These are phyloP conservation scores for Phodopus roborovskii DNA, from an alignment of 2,113 vertebrate genomes.

Conservation along the genomic window DNA sequence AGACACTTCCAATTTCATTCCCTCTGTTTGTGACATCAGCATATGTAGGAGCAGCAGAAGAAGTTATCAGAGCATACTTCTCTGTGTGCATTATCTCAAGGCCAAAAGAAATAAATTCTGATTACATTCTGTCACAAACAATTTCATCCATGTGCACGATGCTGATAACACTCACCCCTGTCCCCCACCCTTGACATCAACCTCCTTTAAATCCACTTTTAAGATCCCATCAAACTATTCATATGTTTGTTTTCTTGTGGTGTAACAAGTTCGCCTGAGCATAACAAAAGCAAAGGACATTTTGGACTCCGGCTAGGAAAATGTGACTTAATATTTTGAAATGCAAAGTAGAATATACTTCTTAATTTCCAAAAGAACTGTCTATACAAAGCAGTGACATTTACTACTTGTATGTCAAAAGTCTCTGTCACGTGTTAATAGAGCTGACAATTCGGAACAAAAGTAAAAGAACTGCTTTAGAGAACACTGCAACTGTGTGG, in stretches of 20 bases:
- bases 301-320: not conserved
- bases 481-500: constrained; percentile 25
- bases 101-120: not conserved
- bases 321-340: constrained; percentile 49
- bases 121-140: not conserved
- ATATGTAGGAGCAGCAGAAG: not conserved
- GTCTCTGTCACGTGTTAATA: not conserved
- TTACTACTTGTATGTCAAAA: not conserved
- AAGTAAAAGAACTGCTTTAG: not conserved
- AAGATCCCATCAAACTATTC: constrained; percentile 7
- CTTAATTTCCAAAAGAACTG: constrained; percentile 21
- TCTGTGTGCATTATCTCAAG: constrained; percentile 11
- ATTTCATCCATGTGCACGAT: not conserved
- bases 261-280: not conserved
- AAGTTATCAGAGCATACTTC: not conserved
- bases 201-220: not conserved
- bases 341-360: constrained; percentile 35
- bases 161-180: too few species aligned
- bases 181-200: too few species aligned
- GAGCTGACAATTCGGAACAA: constrained; percentile 1
- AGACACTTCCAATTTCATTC: not conserved
- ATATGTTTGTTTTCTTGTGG: not conserved
- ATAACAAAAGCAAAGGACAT: constrained; percentile 17
- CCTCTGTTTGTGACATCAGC: not conserved
- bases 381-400: not conserved